Evolutionary conservation across 2,113 vertebrate species (phyloP).

Genomic region (Clarias gariepinus): DNA sequence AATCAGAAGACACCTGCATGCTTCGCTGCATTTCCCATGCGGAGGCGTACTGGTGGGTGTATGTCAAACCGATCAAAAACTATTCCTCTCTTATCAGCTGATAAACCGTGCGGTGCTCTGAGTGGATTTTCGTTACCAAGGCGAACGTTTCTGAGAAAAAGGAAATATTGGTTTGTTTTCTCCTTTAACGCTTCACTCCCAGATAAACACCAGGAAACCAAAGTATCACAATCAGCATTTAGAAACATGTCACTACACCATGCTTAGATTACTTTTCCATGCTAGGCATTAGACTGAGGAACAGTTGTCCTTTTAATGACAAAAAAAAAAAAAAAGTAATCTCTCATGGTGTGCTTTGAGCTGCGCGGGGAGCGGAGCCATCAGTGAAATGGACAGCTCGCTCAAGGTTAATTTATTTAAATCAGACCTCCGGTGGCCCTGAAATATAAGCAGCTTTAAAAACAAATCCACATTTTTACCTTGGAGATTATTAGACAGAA

Average conservation of each 20-base stretch:
- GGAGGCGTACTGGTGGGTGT: too few relatives aligned
- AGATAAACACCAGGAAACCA: background rate
- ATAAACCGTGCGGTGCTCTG: background rate
- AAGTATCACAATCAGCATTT: background rate
- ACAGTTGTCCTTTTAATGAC: background rate
- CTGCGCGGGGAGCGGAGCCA: background rate
- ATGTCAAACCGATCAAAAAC: background rate
- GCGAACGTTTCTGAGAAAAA: background rate
- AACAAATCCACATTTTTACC: slow-evolving; percentile 21
- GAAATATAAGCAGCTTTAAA: background rate
- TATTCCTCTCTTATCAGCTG: too few relatives aligned
- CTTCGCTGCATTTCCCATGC: too few relatives aligned
- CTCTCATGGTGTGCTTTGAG: background rate
- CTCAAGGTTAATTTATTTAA: slow-evolving; percentile 39
- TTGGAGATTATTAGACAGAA: slow-evolving; percentile 14
- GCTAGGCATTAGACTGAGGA: background rate
- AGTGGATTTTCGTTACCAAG: background rate
- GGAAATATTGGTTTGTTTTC: background rate
- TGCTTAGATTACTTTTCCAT: background rate
- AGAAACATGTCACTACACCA: background rate
- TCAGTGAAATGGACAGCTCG: background rate
- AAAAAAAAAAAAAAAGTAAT: background rate
- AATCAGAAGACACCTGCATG: too few relatives aligned
- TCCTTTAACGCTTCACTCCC: background rate
- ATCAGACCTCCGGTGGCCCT: slow-evolving; percentile 1